Base-by-base conservation (phyloP, 2,888 invertebrate genomes). In the Tolmerus cingulatus region DNA sequence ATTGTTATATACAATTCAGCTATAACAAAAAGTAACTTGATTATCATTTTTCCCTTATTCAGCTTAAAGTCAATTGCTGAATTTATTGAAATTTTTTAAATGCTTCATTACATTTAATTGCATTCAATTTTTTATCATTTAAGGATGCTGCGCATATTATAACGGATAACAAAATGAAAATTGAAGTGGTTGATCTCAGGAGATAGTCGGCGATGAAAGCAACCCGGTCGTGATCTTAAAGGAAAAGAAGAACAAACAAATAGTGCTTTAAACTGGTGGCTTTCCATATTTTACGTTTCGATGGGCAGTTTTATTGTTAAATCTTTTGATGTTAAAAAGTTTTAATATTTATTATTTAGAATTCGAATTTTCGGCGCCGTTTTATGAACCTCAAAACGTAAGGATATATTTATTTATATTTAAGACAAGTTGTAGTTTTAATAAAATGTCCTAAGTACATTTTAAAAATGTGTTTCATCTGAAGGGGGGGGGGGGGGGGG, bases 121-220 rank as follows among this genome's bases (percentile, higher is more conserved):
- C 78, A 85, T 87, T 88, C 57, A 51, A 14, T 86, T 9, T 40
- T 19, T 87, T 43, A 43, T 88, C 90, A 46, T 94, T 94, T 40
- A 93, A 96, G 96, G 95, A 94, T 88, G 96, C 96, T 9, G 94
- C 94, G 82, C 97, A 97, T 91, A 95, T 95, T 88, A 94, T 94
- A 88, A 91, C 96, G 88, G 96, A 96, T 90, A 92, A 94, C 40
- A 92, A 93, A 8, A 94, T 95, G 46, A 92, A 94, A 9, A 93
- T 97, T 27, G 95, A 96, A 91, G 94, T 97, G 87, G 94, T 96
- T 74, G 97, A 97, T 91, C 93, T 97, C 78, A 93, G 96, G 91
- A 95, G 94, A 93, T 95, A 94, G 94, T 94, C 87, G 76, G 86
- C 19, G 37, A 77, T 12, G 16, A 37, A 55, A 37, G 40, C 14